phyloP scores from a whole-genome alignment of 2,888 invertebrate species.

The Caenorhabditis wallacei region DNA sequence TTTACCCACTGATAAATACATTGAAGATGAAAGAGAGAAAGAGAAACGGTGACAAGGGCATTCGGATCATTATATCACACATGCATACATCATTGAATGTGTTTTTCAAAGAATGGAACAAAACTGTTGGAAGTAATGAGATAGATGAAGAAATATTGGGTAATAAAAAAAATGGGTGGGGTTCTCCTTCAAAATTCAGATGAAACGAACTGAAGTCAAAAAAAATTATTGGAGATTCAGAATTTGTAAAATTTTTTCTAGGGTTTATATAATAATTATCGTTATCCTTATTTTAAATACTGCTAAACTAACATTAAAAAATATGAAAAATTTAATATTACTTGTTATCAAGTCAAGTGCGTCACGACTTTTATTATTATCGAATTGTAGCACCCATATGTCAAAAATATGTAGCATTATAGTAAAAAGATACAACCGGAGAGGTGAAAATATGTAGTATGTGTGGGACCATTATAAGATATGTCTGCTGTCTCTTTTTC shows the following conservation, averaged over 20 bases:
- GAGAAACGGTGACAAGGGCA: conserved; percentile 52
- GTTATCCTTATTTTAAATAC: no score
- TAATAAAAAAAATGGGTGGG: conserved; percentile 4
- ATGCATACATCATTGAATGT: conserved; percentile 25
- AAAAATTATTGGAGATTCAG: no score
- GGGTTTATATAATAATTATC: no score
- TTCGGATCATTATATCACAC: conserved; percentile 29
- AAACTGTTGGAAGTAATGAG: conserved; percentile 3
- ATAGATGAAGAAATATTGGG: neutral
- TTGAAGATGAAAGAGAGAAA: conserved; percentile 11
- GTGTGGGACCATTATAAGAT: conserved; percentile 42
- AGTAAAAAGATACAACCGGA: conserved; percentile 39
- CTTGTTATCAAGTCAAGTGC: no score
- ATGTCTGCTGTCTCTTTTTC: conserved; percentile 12
- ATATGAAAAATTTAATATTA: no score
- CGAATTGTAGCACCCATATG: neutral
- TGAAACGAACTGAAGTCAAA: neutral
- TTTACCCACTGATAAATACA: conserved; percentile 53
- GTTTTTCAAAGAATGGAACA: neutral
- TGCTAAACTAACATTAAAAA: no score
- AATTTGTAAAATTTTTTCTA: no score
- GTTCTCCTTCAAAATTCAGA: neutral
- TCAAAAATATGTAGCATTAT: conserved; percentile 35
- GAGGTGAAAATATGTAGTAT: conserved; percentile 35
- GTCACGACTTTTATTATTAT: no score